Percentiles rank a stretch among this genome's conserved stretches.
These are phyloP conservation scores for Hyaena hyaena DNA, from an alignment of 2,113 vertebrate genomes.

Conservation along the genomic window DNA sequence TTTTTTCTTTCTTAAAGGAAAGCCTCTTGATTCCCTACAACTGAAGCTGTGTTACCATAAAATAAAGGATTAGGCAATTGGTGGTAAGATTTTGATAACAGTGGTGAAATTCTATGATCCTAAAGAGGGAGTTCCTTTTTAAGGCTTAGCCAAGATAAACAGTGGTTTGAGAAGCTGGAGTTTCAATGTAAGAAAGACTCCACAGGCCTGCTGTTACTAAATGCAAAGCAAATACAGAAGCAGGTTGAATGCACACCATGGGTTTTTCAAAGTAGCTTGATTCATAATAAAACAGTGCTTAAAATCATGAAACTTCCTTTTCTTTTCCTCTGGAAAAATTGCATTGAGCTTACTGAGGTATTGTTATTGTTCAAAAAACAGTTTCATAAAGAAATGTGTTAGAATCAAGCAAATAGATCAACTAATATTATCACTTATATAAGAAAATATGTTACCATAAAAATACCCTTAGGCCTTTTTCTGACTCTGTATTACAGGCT, in stretches of 20 bases:
- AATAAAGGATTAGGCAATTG: background rate
- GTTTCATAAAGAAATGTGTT: constrained; percentile 43
- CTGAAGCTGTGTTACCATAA: background rate
- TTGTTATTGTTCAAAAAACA: constrained; percentile 55
- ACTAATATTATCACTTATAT: constrained; percentile 26
- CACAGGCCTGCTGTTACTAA: constrained; percentile 35
- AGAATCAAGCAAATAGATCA: constrained; percentile 47
- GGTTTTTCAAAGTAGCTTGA: constrained; percentile 51
- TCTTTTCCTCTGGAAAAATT: constrained; percentile 51
- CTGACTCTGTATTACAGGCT: background rate
- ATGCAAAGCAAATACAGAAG: constrained; percentile 46
- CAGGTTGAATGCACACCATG: background rate
- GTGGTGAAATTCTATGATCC: background rate
- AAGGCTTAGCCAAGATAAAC: constrained; percentile 25
- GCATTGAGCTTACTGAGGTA: background rate
- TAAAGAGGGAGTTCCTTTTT: background rate
- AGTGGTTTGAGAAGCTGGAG: background rate
- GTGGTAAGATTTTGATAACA: background rate
- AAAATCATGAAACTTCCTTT: background rate
- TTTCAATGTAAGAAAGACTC: background rate
- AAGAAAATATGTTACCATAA: constrained; percentile 55
- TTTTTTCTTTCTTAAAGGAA: background rate
- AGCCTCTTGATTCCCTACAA: background rate
- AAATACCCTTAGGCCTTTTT: constrained; percentile 42
- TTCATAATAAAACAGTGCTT: constrained; percentile 19